phyloP scores from a whole-genome alignment of 1,140 invertebrate genomes.

The Drosophila tropicalis region DNA sequence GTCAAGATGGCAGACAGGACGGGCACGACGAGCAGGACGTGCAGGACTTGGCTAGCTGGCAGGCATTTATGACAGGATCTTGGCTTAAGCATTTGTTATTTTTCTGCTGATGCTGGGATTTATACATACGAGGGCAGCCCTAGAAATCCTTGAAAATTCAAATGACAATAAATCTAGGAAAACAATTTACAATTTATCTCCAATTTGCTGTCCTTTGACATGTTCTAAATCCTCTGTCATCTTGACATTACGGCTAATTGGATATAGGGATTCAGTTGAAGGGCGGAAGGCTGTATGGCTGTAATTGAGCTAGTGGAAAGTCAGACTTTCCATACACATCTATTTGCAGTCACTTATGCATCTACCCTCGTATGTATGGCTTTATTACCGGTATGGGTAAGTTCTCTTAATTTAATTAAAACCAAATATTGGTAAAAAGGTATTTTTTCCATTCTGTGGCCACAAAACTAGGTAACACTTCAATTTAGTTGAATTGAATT shows the following conservation, averaged over 20 bases:
- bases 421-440: not conserved
- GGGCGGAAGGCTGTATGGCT: not conserved
- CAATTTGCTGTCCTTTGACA: too few species aligned
- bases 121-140: not conserved
- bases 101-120: constrained; percentile 9
- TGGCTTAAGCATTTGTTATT: constrained; percentile 11
- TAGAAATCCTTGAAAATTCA: not conserved
- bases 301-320: too few species aligned
- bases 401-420: constrained; percentile 19
- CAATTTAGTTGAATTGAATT: constrained; percentile 4
- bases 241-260: constrained; percentile 18
- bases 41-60: not conserved
- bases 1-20: constrained; percentile 2
- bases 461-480: not conserved
- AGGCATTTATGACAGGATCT: constrained; percentile 11
- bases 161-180: not conserved
- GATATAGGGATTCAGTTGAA: too few species aligned
- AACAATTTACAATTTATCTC: not conserved
- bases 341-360: not conserved
- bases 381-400: not conserved
- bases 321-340: not conserved
- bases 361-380: not conserved
- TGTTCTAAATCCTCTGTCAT: not conserved
- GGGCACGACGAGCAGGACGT: not conserved
- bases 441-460: not conserved